Base-by-base conservation (phyloP, 2,888 invertebrate genomes). In the Stictocephala bisonia region DNA sequence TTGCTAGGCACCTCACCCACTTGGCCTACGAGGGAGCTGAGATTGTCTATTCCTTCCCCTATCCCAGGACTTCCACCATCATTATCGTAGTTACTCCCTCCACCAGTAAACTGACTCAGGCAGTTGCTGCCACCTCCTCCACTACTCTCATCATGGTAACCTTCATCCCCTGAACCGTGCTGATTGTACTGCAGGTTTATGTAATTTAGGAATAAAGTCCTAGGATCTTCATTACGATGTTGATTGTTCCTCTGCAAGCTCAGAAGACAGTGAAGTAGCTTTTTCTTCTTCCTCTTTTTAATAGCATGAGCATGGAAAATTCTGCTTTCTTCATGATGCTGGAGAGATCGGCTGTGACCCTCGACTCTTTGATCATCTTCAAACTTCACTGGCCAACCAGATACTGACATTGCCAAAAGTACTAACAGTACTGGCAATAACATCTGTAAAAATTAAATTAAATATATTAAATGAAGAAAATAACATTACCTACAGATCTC, bases 201-300 rank as follows among this genome's bases (percentile, higher is more conserved):
- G 20, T 69, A 31, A 31, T 73, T 73, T 15, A 73, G 22, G 20
- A 73, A 56, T 18, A 73, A 51, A 3, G 60, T 60, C 13, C 73
- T 29, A 7, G 56, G 48, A 40, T 73, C 56, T 9, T 48, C 44
- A 3, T 66, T 35, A n/a, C 20, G 31, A 35, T 53, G 18, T 11
- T 40, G 35, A 40, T 35, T 31, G 26, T 24, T 69, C 41, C 70
- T 24, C 18, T 56, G 56, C 44, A 64, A 22, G 26, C 70, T 31
- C 20, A 73, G 64, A 4, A 73, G 58, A 31, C 73, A 73, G 24
- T 73, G 73, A 9, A 73, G 64, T 3, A 73, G 40, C 40, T 73
- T 73, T 69, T 73, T 73, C 51, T 73, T 73, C 13, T 64, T 64
- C 40, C 51, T 66, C 24, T 73, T 73, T n/a, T 35, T 68, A 13